Percentiles rank a stretch among this genome's conserved stretches.
phyloP scores from a whole-genome alignment of 2,888 invertebrate genomes.

The Chelonus formosanus region DNA sequence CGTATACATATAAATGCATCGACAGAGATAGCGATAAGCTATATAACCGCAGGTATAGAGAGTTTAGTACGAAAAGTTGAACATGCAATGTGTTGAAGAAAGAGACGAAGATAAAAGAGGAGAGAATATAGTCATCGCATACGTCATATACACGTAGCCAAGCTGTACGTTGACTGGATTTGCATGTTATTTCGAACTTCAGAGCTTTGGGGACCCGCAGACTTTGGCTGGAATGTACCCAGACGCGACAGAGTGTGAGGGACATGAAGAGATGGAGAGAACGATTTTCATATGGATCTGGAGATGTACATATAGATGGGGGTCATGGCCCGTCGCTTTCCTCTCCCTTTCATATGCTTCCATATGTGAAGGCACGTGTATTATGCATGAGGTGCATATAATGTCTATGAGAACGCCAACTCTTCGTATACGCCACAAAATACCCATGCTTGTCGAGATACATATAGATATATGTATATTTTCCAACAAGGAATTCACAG shows the following conservation, averaged over 20 bases:
- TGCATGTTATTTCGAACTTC: constrained; percentile 61
- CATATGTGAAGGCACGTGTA: constrained; percentile 36
- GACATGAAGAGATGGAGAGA: constrained; percentile 46
- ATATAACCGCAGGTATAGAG: not conserved
- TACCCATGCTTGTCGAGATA: too few species aligned
- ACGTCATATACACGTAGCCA: constrained; percentile 34
- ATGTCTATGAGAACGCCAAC: constrained; percentile 35
- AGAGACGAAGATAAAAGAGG: constrained; percentile 10
- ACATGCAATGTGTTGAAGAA: constrained; percentile 13
- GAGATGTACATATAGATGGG: constrained; percentile 8
- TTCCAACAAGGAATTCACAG: too few species aligned
- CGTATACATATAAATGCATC: constrained; percentile 8
- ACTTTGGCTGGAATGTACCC: constrained; percentile 21
- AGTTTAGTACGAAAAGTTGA: constrained; percentile 5
- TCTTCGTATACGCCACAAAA: too few species aligned
- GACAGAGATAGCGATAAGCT: not conserved
- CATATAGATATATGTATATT: too few species aligned
- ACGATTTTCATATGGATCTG: constrained; percentile 49
- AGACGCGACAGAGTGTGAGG: constrained; percentile 35
- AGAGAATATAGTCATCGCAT: constrained; percentile 23
- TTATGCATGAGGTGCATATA: constrained; percentile 43
- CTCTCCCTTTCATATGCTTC: constrained; percentile 28
- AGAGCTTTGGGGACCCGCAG: constrained; percentile 45
- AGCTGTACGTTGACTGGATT: constrained; percentile 47
- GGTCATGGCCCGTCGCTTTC: constrained; percentile 31